Percentiles rank a stretch among this genome's conserved stretches.
Conservation (phyloP, 2,113 vertebrate genomes). For the Sigmodon hispidus region DNA sequence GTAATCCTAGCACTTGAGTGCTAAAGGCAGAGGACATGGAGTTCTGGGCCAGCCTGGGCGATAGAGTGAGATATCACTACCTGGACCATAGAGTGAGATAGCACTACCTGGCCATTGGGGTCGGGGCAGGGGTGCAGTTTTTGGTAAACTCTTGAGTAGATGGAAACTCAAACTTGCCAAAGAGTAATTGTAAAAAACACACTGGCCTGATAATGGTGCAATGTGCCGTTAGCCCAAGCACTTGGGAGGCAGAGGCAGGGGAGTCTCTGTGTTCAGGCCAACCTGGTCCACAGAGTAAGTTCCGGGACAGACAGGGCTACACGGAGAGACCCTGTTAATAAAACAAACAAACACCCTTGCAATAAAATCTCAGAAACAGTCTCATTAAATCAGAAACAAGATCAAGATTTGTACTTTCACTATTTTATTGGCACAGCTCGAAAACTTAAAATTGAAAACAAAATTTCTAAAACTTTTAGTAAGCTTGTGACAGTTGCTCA, state of each 20-base stretch:
- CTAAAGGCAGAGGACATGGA: background rate
- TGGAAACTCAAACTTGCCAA: background rate
- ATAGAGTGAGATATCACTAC: background rate
- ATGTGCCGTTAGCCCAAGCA: background rate
- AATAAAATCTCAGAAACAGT: background rate
- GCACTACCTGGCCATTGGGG: no score
- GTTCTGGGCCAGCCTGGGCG: background rate
- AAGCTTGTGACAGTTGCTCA: background rate
- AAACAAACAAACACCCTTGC: background rate
- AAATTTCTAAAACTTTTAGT: background rate
- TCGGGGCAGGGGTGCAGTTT: background rate
- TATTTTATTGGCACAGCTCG: background rate
- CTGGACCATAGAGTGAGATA: background rate
- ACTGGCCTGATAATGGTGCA: background rate
- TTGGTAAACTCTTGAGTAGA: background rate
- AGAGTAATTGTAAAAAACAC: background rate
- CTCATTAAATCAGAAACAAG: background rate
- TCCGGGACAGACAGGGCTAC: background rate
- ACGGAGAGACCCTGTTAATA: background rate
- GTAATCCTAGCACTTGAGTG: background rate
- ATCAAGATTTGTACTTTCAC: background rate
- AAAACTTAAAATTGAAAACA: background rate
- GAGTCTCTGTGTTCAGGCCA: background rate
- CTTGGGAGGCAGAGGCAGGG: background rate
- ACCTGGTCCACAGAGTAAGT: background rate